These are phyloP conservation scores for Tachysurus vachellii DNA, from an alignment of 2,113 vertebrate species.

Conservation along the genomic window DNA sequence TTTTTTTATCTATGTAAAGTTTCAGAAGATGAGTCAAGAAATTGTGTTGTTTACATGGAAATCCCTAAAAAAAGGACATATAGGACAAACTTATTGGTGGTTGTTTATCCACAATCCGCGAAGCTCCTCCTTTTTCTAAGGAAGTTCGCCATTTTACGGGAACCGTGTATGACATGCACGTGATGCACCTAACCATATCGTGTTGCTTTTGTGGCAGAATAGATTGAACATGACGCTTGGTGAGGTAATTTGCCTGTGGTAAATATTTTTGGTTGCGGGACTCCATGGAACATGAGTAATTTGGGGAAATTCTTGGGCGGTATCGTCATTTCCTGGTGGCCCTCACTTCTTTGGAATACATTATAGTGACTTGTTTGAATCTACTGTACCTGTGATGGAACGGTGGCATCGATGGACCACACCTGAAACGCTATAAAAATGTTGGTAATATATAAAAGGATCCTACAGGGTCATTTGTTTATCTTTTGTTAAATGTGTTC, in stretches of 20 bases:
- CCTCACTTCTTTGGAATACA: slow-evolving; percentile 28
- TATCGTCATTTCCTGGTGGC: neutral
- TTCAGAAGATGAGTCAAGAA: neutral
- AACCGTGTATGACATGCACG: neutral
- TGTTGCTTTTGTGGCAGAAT: neutral
- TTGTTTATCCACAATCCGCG: neutral
- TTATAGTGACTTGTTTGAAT: neutral
- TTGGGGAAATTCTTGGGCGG: neutral
- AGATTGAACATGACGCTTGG: neutral
- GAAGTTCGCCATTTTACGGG: slow-evolving; percentile 6
- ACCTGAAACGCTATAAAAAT: neutral
- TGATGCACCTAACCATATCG: neutral
- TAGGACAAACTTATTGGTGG: too few relatives aligned
- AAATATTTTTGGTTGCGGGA: neutral
- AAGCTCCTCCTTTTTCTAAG: neutral
- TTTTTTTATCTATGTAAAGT: too few relatives aligned
- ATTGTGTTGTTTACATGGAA: too few relatives aligned
- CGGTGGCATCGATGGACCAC: neutral
- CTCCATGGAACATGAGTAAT: slow-evolving; percentile 9
- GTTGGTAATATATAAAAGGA: neutral
- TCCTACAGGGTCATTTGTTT: neutral
- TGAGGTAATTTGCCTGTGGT: neutral
- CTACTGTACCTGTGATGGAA: neutral
- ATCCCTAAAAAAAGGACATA: neutral
- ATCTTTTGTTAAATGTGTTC: neutral